A percentile compares a stretch with the other conserved stretches of the same genome.
Evolutionary conservation across 1,140 invertebrate species (phyloP).

Genomic region (Pararge aegeria): DNA sequence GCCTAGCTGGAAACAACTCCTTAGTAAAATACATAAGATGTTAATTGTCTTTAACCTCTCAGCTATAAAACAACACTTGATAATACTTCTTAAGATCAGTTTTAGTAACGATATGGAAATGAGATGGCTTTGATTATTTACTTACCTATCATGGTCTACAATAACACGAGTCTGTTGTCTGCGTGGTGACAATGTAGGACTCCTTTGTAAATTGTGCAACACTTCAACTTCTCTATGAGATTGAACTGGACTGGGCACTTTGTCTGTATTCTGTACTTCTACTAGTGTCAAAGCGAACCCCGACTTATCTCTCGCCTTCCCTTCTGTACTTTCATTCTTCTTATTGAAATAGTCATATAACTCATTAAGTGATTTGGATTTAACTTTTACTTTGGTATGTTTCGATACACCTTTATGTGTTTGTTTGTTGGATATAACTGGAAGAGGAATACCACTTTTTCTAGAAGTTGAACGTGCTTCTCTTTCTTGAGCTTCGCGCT

Average conservation of each 20-base stretch:
- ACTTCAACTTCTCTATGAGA: conserved; percentile 82
- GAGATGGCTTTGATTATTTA: not conserved
- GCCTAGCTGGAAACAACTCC: too few relatives aligned
- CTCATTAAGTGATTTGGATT: conserved; percentile 76
- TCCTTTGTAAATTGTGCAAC: conserved; percentile 82
- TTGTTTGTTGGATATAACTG: conserved; percentile 56
- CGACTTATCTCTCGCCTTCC: conserved; percentile 45
- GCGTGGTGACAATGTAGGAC: conserved; percentile 72
- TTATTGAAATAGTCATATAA: conserved; percentile 75
- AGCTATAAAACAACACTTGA: too few relatives aligned
- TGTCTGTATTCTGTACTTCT: conserved; percentile 71
- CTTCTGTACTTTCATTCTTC: conserved; percentile 50
- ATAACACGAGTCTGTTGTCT: conserved; percentile 56
- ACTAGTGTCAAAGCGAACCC: conserved; percentile 60
- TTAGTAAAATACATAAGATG: too few relatives aligned
- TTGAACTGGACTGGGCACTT: conserved; percentile 69
- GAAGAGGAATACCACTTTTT: conserved; percentile 68
- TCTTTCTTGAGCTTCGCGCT: conserved; percentile 48
- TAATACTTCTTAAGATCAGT: too few relatives aligned
- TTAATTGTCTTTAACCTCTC: too few relatives aligned
- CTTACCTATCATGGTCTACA: conserved; percentile 64
- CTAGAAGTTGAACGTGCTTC: conserved; percentile 40
- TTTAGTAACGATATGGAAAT: too few relatives aligned
- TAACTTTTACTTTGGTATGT: conserved; percentile 59
- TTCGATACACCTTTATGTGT: conserved; percentile 35